Conservation (phyloP, 2,888 invertebrate species). For the Caenorhabditis sp. region DNA sequence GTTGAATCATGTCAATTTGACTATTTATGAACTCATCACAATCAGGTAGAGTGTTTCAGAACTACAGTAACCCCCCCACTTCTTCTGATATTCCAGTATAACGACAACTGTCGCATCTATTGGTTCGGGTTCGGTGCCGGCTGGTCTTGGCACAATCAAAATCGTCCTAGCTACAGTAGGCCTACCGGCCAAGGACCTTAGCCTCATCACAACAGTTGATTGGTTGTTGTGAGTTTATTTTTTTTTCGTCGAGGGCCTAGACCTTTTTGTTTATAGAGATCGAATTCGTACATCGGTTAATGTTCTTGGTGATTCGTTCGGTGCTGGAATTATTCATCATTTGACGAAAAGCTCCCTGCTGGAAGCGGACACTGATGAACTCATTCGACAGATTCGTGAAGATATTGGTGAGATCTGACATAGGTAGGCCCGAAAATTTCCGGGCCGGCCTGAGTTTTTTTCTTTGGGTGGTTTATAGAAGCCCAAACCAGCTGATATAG, state of each 20-base stretch:
- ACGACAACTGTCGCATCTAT: slow-evolving; percentile 79
- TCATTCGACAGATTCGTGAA: slow-evolving; percentile 63
- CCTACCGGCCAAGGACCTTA: slow-evolving; percentile 77
- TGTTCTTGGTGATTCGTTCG: slow-evolving; percentile 69
- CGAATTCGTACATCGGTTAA: slow-evolving; percentile 69
- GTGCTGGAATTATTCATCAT: slow-evolving; percentile 70
- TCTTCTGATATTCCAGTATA: slow-evolving; percentile 73
- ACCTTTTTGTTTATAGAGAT: slow-evolving; percentile 45
- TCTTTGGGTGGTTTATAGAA: too few relatives aligned
- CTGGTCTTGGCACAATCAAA: slow-evolving; percentile 79
- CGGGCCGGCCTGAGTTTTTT: too few relatives aligned
- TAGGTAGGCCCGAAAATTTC: too few relatives aligned
- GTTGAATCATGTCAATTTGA: slow-evolving; percentile 82
- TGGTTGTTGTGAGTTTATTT: slow-evolving; percentile 77
- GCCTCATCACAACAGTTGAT: slow-evolving; percentile 78
- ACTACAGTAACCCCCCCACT: too few relatives aligned
- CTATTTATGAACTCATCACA: slow-evolving; percentile 86
- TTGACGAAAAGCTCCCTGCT: slow-evolving; percentile 57
- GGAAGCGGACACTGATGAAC: slow-evolving; percentile 68
- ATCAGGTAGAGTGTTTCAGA: slow-evolving; percentile 71
- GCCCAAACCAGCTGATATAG: too few relatives aligned
- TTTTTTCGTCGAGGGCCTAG: background rate
- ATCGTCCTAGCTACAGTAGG: slow-evolving; percentile 78
- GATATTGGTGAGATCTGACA: slow-evolving; percentile 60
- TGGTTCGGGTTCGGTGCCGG: slow-evolving; percentile 79